Evolutionary conservation across 2,113 vertebrate species (phyloP), one percentile per base, ranked within the genome.

Genomic region (Accipiter virgatus): DNA sequence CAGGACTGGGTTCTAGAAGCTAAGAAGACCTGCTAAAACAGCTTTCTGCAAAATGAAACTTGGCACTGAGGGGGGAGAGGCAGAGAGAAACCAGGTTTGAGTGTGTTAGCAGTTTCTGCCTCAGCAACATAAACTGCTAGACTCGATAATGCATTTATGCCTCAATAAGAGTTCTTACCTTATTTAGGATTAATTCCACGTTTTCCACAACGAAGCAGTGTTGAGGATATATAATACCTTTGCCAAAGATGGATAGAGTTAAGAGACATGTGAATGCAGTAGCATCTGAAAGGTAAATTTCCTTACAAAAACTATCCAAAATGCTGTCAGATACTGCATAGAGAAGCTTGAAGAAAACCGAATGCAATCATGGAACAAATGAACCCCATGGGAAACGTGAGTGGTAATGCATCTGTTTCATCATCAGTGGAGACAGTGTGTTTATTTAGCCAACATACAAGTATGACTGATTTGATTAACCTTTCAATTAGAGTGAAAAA

Each of bases 401-500:
- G 71, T 59, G 45, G 36, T 55, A 90, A 31, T 78, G 84, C 97
- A 87, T 86, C 97, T 97, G 97, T 88, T 95, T 97, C 72, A 86
- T 96, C 95, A 91, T 93, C 67, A 78, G 88, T 74, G 74, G 68
- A 95, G 94, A 95, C 82, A 73, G 58, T 94, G 74, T 93, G 95
- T 96, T 94, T 97, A 93, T 97, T 94, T 97, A 97, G 85, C 93
- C 82, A 93, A 89, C 95, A 88, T 67, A 79, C 73, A 89, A 85
- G 71, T 91, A 81, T 87, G 96, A 95, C 92, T 96, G 96, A 94
- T 88, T 97, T 96, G 96, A 97, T 97, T 97, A 97, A 97, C 97
- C 96, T 97, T 97, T 97, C 95, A 94, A 94, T 97, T 97, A 97
- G 91, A 91, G 55, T 66, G 5, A 91, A 96, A 92, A 90, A 47